Evolutionary conservation across 2,888 invertebrate genomes (phyloP).

Genomic region (Artemia sp.): DNA sequence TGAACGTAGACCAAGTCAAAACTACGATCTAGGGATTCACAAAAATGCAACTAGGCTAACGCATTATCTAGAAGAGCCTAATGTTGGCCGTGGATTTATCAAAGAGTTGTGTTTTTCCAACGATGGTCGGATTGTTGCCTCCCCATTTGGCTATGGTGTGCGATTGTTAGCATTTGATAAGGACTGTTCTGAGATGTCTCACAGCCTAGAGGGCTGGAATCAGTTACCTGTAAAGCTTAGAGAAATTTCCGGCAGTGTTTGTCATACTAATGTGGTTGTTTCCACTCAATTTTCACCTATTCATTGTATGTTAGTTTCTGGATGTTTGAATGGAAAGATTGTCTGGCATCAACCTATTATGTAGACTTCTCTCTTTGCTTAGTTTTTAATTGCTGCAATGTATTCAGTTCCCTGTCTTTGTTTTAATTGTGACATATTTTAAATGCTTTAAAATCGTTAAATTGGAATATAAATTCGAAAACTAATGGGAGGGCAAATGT

Average conservation of each 20-base stretch:
- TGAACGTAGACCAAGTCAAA: constrained; percentile 12
- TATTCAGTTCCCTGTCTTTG: not conserved
- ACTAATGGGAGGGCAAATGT: not conserved
- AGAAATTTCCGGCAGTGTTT: constrained; percentile 50
- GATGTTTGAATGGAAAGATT: constrained; percentile 71
- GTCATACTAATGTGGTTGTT: constrained; percentile 66
- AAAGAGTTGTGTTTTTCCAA: constrained; percentile 79
- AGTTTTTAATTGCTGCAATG: not conserved
- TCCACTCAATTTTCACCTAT: constrained; percentile 77
- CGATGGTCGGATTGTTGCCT: constrained; percentile 75
- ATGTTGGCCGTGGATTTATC: constrained; percentile 74
- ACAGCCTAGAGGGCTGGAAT: constrained; percentile 39
- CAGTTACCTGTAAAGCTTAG: constrained; percentile 38
- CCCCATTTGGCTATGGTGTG: constrained; percentile 70
- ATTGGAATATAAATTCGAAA: not conserved
- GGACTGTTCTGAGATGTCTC: constrained; percentile 57
- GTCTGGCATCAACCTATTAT: constrained; percentile 66
- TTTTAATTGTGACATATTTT: not conserved
- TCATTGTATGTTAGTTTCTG: constrained; percentile 69
- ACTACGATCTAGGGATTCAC: constrained; percentile 33
- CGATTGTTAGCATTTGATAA: constrained; percentile 62
- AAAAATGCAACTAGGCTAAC: constrained; percentile 59
- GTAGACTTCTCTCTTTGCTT: constrained; percentile 25
- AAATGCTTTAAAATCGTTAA: not conserved
- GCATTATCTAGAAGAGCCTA: constrained; percentile 62